Evolutionary conservation across 2,113 vertebrate genomes (phyloP), one percentile per base, ranked within the genome.

Genomic region (Sinocyclocheilus anophthalmus): DNA sequence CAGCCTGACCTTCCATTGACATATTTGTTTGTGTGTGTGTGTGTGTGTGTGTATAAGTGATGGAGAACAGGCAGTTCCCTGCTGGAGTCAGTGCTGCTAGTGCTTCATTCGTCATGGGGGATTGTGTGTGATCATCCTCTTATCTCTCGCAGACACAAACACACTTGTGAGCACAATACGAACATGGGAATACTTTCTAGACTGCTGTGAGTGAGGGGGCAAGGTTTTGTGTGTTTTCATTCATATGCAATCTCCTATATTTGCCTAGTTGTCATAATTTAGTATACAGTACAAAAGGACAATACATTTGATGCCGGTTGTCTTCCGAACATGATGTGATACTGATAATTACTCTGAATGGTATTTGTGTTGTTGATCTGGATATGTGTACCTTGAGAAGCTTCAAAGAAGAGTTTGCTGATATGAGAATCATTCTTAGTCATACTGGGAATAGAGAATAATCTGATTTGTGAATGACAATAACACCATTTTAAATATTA

Each of bases 71-170:
- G 67, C 78, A 88, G 85, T 73, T 78, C 53, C 73, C 33, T 84
- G 16, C 70, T 84, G n/a, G 24, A 81, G 81, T 89, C 61, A 76
- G 57, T 57, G 42, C 53, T 20, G 55, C 69, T 65, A 22, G 50
- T 57, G 81, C 77, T 73, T 42, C 37, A 84, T 73, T 79, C 33
- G 75, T 79, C 76, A 85, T 55, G 53, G 63, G 48, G 76, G 85
- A 85, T 89, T 85, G 85, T 77, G 76, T 83, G 63, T 57, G 77
- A 77, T 89, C 79, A 82, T 89, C 81, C 75, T 73, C 85, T 84
- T 84, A 87, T 88, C 88, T 78, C 48, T 42, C 12, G 26, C 72
- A 86, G 48, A 86, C 76, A 84, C 67, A 57, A 33, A 79, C 72
- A 70, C 83, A 76, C 53, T 65, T 63, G 65, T 39, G 42, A 37